Conservation (phyloP, 2,888 invertebrate species). For the Fabriciana adippe region DNA sequence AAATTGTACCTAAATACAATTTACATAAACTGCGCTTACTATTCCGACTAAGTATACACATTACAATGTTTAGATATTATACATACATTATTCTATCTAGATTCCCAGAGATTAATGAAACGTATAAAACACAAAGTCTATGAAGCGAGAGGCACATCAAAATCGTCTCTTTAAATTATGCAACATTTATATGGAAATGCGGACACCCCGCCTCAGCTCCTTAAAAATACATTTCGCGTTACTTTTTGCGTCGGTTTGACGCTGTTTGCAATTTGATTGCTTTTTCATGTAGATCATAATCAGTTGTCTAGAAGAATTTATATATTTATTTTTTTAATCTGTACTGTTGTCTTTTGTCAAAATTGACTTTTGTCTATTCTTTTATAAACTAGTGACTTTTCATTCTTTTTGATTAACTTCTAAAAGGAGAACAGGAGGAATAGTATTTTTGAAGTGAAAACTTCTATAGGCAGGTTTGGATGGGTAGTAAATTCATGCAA, state of each 20-base stretch:
- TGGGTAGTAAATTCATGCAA: too few species aligned
- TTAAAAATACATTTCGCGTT: slow-evolving; percentile 74
- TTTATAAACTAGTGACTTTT: too few species aligned
- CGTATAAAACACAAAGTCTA: slow-evolving; percentile 65
- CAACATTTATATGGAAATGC: slow-evolving; percentile 81
- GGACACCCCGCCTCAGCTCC: slow-evolving; percentile 57
- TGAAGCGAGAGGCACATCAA: slow-evolving; percentile 57
- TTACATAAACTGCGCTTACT: too few species aligned
- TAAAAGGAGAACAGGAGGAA: too few species aligned
- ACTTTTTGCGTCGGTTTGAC: slow-evolving; percentile 73
- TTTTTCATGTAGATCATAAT: slow-evolving; percentile 76
- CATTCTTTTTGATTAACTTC: too few species aligned
- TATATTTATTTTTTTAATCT: neutral
- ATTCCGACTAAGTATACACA: too few species aligned
- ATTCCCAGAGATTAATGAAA: slow-evolving; percentile 47
- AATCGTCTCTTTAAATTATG: slow-evolving; percentile 73
- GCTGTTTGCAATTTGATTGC: slow-evolving; percentile 71
- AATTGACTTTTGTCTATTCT: too few species aligned
- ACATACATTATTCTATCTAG: slow-evolving; percentile 4
- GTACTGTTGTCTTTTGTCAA: too few species aligned
- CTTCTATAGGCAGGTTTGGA: too few species aligned
- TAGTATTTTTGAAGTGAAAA: too few species aligned
- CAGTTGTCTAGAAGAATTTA: slow-evolving; percentile 12
- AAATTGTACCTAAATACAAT: too few species aligned
- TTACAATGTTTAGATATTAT: neutral